Evolutionary conservation across 2,888 invertebrate genomes (phyloP), one percentile per base, ranked within the genome.

Genomic region (Sinopyrophorus schimmeli): DNA sequence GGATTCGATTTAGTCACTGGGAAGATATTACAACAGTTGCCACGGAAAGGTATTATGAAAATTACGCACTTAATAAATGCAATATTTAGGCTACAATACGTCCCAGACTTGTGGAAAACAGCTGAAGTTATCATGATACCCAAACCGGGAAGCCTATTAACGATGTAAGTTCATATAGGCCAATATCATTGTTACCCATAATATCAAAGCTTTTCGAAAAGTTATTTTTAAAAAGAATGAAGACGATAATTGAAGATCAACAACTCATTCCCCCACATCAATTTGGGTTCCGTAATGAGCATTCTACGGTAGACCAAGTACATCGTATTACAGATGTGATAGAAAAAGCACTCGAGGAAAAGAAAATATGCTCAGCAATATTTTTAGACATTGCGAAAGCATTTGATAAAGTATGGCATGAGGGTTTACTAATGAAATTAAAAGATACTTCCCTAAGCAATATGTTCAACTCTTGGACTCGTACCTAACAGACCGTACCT

Each of bases 101-200:
- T 34, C 6, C 34, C 17, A 34, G 7, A 10, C 20, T 34, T 34
- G 34, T 34, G 34, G 10, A 27, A 27, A 27, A 11, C 10, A 27
- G 27, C 27, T 27, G 27, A 34, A 37, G 24, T 16, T 15, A 39
- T 16, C 5, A 26, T 26, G 18, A 4, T 39, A 27, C 27, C 27
- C 12, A 27, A 27, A 37, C 24, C 37, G 15, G 15, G 15, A 37
- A 35, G 23, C 35, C 34, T 17, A 10, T 31, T 16, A 34, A 34
- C 20, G 34, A 31, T 14, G 16, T 18, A 20, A 34, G 20, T 10
- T 21, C 20, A 23, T 38, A 9, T 24, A 23, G 39, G 17, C 39
- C 27, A 27, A 27, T 39, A 18, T 15, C 16, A 39, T 27, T 39
- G 27, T 27, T 39, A 39, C 39, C 17, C n/a, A 39, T 39, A 27